phyloP scores from a whole-genome alignment of 2,797 vertebrate genomes.

The Macropus fuliginosus region DNA sequence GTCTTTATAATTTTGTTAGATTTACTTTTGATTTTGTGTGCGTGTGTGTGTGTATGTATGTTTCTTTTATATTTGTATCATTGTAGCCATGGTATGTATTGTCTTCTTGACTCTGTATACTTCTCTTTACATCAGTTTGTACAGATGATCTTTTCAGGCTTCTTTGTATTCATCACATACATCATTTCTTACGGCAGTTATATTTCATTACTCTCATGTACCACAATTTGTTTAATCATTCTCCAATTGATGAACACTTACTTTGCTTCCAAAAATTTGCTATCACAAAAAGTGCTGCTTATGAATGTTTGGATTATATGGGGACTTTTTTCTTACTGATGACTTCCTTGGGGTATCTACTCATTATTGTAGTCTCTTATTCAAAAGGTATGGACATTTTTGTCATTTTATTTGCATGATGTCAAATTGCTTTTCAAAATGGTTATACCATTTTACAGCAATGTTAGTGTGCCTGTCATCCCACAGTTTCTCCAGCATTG shows the following conservation, averaged over 20 bases:
- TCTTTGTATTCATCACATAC: neutral
- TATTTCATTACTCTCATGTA: neutral
- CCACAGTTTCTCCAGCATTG: neutral
- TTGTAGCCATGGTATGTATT: neutral
- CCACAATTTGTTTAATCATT: neutral
- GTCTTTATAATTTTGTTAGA: neutral
- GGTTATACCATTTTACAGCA: neutral
- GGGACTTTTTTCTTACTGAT: neutral
- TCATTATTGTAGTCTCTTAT: neutral
- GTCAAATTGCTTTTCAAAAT: neutral
- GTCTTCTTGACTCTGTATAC: neutral
- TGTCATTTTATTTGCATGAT: neutral
- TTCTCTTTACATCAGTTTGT: neutral
- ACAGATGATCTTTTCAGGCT: neutral
- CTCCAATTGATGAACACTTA: neutral
- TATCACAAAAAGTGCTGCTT: neutral
- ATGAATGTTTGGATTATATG: neutral
- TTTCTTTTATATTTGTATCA: neutral
- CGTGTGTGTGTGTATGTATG: too few species aligned
- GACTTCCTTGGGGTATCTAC: neutral
- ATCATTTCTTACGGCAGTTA: neutral
- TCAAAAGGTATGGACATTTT: neutral
- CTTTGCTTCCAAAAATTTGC: neutral
- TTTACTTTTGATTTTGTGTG: neutral
- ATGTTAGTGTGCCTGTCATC: neutral